These are phyloP conservation scores for Anoplophora glabripennis DNA, from an alignment of 1,140 invertebrate species.

Conservation along the genomic window DNA sequence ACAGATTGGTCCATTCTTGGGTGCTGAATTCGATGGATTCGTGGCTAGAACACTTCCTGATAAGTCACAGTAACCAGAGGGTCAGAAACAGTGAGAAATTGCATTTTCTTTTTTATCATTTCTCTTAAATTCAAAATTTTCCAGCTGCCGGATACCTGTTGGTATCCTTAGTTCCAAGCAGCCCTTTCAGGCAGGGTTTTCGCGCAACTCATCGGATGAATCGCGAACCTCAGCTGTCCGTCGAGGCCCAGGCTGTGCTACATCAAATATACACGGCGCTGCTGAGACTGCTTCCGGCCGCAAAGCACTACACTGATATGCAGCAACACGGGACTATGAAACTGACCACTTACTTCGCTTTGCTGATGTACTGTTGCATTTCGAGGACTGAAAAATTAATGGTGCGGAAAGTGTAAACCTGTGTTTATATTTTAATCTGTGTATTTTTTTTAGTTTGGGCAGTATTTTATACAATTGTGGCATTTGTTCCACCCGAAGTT, in stretches of 20 bases:
- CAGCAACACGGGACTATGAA: slow-evolving; percentile 85
- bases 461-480: slow-evolving; percentile 89
- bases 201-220: slow-evolving; percentile 58
- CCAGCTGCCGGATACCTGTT: slow-evolving; percentile 79
- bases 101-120: neutral
- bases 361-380: slow-evolving; percentile 86
- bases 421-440: neutral
- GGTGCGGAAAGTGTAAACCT: slow-evolving; percentile 57
- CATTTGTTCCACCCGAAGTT: slow-evolving; percentile 91
- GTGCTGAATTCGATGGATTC: slow-evolving; percentile 81
- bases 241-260: slow-evolving; percentile 74
- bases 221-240: slow-evolving; percentile 51
- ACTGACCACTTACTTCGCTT: slow-evolving; percentile 86
- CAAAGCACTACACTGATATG: slow-evolving; percentile 81
- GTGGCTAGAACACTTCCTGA: slow-evolving; percentile 87
- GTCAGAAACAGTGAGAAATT: slow-evolving; percentile 72
- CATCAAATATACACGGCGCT: slow-evolving; percentile 84
- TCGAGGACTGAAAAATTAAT: slow-evolving; percentile 88
- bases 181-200: slow-evolving; percentile 84
- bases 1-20: slow-evolving; percentile 85
- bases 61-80: slow-evolving; percentile 79
- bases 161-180: slow-evolving; percentile 83
- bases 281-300: slow-evolving; percentile 72
- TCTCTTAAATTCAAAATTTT: slow-evolving; percentile 25
- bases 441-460: slow-evolving; percentile 66